These are phyloP conservation scores for Hozukius guyotensis DNA, from an alignment of 2,797 vertebrate species.

Conservation along the genomic window DNA sequence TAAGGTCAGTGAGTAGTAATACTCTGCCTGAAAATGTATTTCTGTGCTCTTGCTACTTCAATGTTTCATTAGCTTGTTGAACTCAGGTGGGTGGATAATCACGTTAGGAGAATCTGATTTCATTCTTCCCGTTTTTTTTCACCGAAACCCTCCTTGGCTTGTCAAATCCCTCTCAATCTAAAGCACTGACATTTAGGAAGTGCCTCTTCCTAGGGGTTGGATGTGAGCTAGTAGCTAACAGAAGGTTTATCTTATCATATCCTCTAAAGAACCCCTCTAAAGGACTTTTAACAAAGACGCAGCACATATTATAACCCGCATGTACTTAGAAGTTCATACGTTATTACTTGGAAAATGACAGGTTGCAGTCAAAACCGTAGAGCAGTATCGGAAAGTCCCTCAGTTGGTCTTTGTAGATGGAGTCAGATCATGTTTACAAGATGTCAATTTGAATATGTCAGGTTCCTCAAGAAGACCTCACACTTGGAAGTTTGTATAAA, in stretches of 20 bases:
- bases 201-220: not conserved
- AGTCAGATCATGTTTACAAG: not conserved
- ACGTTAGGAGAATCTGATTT: slow-evolving; percentile 18
- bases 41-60: not conserved
- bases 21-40: slow-evolving; percentile 12
- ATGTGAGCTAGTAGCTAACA: not conserved
- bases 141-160: not conserved
- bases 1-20: slow-evolving; percentile 16
- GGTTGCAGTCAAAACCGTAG: not conserved
- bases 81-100: slow-evolving; percentile 3
- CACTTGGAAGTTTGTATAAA: too few relatives aligned
- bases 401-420: not conserved
- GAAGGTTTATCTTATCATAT: not conserved
- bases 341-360: not conserved
- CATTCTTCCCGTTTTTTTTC: slow-evolving; percentile 12
- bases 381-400: not conserved
- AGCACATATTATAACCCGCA: not conserved
- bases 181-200: slow-evolving; percentile 7
- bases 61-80: not conserved
- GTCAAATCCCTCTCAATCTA: not conserved
- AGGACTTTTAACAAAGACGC: not conserved
- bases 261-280: not conserved
- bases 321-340: not conserved
- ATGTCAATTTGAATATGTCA: not conserved
- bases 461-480: too few relatives aligned